phyloP scores from a whole-genome alignment of 2,888 invertebrate species.

The Parthenolecanium corni region DNA sequence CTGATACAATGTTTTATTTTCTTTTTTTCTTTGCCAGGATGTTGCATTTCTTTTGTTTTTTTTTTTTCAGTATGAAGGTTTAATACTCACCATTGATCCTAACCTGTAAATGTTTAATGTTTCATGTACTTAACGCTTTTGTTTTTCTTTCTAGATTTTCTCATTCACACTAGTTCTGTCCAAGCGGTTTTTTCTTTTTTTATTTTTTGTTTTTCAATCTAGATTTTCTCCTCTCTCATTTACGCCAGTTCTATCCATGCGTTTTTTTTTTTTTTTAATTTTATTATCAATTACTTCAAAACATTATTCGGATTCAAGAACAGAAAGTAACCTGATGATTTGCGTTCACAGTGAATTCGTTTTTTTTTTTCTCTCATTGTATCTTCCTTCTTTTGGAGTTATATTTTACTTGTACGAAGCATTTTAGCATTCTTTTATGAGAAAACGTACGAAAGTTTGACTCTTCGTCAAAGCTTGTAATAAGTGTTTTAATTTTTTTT shows the following conservation, averaged over 20 bases:
- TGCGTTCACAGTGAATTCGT: conserved; percentile 1
- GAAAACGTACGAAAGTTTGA: not conserved
- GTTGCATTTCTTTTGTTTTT: not conserved
- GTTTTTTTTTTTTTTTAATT: conserved; percentile 6
- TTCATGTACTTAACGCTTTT: conserved; percentile 20
- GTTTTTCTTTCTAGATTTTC: not conserved
- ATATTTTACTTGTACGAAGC: conserved; percentile 14
- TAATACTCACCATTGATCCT: conserved; percentile 24
- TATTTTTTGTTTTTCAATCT: not conserved
- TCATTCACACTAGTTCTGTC: conserved; percentile 1
- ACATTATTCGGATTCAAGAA: not conserved
- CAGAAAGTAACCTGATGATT: conserved; percentile 10
- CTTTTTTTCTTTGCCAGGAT: conserved; percentile 1
- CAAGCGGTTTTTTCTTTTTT: conserved; percentile 4
- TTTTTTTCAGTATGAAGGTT: conserved; percentile 3
- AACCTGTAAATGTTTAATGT: conserved; percentile 19
- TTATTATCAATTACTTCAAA: not conserved
- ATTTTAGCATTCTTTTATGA: conserved; percentile 11
- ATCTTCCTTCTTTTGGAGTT: not conserved
- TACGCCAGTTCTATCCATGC: not conserved
- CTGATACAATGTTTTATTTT: conserved; percentile 9
- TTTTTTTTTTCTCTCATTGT: conserved; percentile 6
- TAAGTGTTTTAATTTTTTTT: not conserved
- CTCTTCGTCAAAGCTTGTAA: not conserved
- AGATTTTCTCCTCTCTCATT: conserved; percentile 4